Base-by-base conservation (phyloP, 2,113 vertebrate genomes). In the Dicrurus megarhynchus region DNA sequence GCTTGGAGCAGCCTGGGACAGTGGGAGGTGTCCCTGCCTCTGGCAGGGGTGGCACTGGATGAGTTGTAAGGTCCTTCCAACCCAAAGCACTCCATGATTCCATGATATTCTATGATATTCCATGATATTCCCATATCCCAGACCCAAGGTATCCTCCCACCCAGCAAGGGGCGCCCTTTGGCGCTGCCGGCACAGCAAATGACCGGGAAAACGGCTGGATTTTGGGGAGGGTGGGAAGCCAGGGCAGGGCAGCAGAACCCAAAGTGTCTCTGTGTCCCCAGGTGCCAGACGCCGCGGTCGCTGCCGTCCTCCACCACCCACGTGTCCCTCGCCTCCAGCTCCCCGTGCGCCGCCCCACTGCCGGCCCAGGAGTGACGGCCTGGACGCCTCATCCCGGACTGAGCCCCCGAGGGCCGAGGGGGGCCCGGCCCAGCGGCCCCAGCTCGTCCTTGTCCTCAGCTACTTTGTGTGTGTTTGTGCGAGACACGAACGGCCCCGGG, bases 221-320 rank as follows among this genome's bases (percentile, higher is more conserved):
- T 27, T 35, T 0, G 6, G 78, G 44, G 8, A 6, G 2, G 14
- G 14, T 0, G 1, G 30, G 50, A 4, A 11, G 49, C 16, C 12
- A 6, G 5, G 13, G 49, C 59, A 28, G 60, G 49, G 32, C n/a
- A 64, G 69, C 46, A 35, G 47, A 15, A 28, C 11, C 32, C 44
- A 7, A 2, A 2, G 52, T 26, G 56, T 53, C 23, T 28, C 11
- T 23, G 55, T 70, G 17, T 57, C 20, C 16, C 41, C 27, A 99
- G 99, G 99, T 99, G 98, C 96, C 99, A 99, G 98, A 97, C 97
- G 19, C 98, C 98, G 6, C 98, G 98, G 89, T 97, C 97, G 53
- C 96, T 99, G 95, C 97, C 98, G 1, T 98, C 99, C 79, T 99
- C 99, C 19, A 95, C 98, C 46, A 98, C 99, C 39, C 98, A 98